phyloP scores from a whole-genome alignment of 2,888 invertebrate species.

The Drosophila austrosaltans region DNA sequence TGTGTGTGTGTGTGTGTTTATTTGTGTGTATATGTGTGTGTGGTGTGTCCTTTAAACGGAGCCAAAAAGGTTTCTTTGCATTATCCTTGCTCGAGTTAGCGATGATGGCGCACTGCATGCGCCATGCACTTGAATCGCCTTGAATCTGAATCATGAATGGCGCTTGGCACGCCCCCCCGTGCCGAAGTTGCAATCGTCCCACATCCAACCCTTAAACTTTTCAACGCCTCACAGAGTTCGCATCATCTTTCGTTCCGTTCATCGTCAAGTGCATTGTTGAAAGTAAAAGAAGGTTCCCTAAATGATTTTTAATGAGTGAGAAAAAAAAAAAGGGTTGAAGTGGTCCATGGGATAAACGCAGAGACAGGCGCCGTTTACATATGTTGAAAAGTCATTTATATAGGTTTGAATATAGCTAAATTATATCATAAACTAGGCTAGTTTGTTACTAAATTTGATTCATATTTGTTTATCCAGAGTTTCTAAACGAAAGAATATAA shows the following conservation, averaged over 20 bases:
- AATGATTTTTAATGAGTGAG: conserved; percentile 73
- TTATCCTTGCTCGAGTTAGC: conserved; percentile 17
- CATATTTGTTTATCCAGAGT: no score
- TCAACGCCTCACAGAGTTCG: conserved; percentile 6
- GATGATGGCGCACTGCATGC: conserved; percentile 54
- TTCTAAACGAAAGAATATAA: no score
- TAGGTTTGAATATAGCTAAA: no score
- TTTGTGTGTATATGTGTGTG: conserved; percentile 33
- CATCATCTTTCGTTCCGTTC: neutral
- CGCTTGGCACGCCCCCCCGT: conserved; percentile 66
- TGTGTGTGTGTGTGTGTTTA: conserved; percentile 13
- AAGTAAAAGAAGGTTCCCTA: conserved; percentile 69
- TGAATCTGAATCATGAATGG: conserved; percentile 50
- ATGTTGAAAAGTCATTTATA: no score
- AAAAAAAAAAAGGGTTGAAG: conserved; percentile 49
- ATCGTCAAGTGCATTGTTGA: conserved; percentile 49
- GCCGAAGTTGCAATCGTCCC: conserved; percentile 28
- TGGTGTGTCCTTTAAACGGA: conserved; percentile 72
- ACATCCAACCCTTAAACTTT: conserved; percentile 40
- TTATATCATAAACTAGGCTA: no score
- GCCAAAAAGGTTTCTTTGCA: conserved; percentile 31
- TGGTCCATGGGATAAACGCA: neutral
- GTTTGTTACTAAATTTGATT: no score
- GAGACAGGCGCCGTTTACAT: conserved; percentile 47
- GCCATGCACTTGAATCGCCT: conserved; percentile 33